Base-by-base conservation (phyloP, 2,113 vertebrate species). In the Lepisosteus oculatus region DNA sequence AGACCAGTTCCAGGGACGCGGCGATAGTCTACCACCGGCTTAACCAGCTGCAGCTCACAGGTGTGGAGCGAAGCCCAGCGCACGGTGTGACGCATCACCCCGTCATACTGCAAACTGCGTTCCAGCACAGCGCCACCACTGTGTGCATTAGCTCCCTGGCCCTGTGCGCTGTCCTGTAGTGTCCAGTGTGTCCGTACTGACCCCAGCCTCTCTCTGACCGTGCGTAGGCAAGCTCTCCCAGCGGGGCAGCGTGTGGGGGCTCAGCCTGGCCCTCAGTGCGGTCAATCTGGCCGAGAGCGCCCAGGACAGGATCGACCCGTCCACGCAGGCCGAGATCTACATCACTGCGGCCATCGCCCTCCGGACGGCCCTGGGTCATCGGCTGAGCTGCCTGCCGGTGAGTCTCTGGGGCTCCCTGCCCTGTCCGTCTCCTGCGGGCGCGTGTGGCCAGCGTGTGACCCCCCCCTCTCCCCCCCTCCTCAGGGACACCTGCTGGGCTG, bases 231-330 rank as follows among this genome's bases (percentile, higher is more conserved):
- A 98, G 81, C 86, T 98, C 78, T 92, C 93, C 2, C 92, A 92
- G 61, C 93, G 90, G 63, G 94, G 93, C 5, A 86, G 92, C 69
- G 87, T 93, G 73, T 96, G 95, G 0, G 93, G 93, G 7, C 77
- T 98, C 59, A 96, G 95, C 77, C 90, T 99, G 87, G 95, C 96
- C 14, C 75, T 99, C 69, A 98, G 93, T 2, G 96, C 96, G 0
- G 95, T 98, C 74, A 99, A 98, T 84, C 93, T 99, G 74, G 95
- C 95, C 0, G 95, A 98, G 70, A 97, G 96, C 0, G 97, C 97
- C 0, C 93, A 94, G 78, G 91, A 93, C 71, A 98, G 97, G 82
- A 95, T 99, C 89, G 85, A 93, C 0, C 87, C 93, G 0, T 87
- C 91, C 68, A 93, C 92, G 3, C 90, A 96, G 70, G 89, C 93